These are phyloP conservation scores for Troides aeacus DNA, from an alignment of 2,888 invertebrate species.

Conservation along the genomic window DNA sequence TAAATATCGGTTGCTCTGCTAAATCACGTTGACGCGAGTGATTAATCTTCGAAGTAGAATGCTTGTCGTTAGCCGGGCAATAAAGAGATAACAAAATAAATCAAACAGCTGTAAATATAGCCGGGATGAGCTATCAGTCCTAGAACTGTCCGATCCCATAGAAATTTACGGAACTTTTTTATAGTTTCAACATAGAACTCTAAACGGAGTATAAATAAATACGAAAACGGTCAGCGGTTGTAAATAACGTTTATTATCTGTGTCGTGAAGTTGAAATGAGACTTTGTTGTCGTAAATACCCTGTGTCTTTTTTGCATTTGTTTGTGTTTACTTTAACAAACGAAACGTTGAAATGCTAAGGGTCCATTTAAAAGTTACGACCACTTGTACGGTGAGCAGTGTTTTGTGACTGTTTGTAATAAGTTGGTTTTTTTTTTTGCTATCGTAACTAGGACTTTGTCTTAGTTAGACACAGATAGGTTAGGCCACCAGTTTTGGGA, in stretches of 20 bases:
- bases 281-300: constrained; percentile 43
- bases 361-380: constrained; percentile 29
- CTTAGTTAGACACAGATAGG: not conserved
- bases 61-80: constrained; percentile 77
- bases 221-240: constrained; percentile 62
- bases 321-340: constrained; percentile 29
- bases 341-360: constrained; percentile 30
- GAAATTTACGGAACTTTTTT: constrained; percentile 72
- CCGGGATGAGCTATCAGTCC: constrained; percentile 73
- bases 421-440: constrained; percentile 14
- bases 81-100: constrained; percentile 80
- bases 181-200: constrained; percentile 60
- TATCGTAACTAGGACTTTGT: not conserved
- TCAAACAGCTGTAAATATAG: constrained; percentile 76
- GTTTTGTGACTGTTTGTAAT: constrained; percentile 23
- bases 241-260: constrained; percentile 71
- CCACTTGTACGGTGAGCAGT: constrained; percentile 23
- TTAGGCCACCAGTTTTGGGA: not conserved
- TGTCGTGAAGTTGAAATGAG: constrained; percentile 46
- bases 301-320: constrained; percentile 26
- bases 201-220: constrained; percentile 67
- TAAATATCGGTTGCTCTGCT: constrained; percentile 78
- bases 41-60: constrained; percentile 77
- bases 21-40: constrained; percentile 77
- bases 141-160: constrained; percentile 65